phyloP scores from a whole-genome alignment of 2,888 invertebrate genomes.

The Heteropelma amictum region DNA sequence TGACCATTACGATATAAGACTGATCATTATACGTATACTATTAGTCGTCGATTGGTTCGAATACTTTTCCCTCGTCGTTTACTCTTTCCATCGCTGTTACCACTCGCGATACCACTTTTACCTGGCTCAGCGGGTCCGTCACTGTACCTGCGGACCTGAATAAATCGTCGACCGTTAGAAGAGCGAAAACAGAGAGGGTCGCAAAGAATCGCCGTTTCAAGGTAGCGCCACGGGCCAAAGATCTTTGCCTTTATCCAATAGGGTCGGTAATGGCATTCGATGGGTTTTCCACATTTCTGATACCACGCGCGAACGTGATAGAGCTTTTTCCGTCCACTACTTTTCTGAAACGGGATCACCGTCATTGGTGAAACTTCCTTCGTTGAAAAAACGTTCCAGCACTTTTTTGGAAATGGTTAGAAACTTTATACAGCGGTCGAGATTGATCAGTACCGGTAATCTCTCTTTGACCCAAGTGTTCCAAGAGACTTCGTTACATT shows the following conservation, averaged over 20 bases:
- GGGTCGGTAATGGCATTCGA: slow-evolving; percentile 37
- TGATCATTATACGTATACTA: too few species aligned
- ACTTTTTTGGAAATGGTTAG: too few species aligned
- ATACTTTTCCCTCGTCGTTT: slow-evolving; percentile 3
- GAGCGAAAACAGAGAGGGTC: slow-evolving; percentile 6
- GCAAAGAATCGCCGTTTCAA: background rate
- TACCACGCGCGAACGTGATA: slow-evolving; percentile 6
- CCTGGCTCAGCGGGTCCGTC: slow-evolving; percentile 26
- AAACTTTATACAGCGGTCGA: too few species aligned
- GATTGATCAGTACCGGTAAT: too few species aligned
- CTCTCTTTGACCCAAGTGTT: too few species aligned
- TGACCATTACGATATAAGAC: slow-evolving; percentile 46
- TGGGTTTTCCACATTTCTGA: slow-evolving; percentile 17
- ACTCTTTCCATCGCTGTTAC: background rate
- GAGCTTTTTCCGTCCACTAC: background rate
- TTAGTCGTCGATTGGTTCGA: slow-evolving; percentile 56
- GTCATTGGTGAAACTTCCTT: background rate
- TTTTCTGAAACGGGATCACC: background rate
- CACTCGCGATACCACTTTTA: slow-evolving; percentile 1
- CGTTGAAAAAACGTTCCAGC: background rate
- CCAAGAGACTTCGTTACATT: too few species aligned
- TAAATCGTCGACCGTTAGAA: slow-evolving; percentile 35
- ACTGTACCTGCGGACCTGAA: slow-evolving; percentile 30
- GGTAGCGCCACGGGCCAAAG: slow-evolving; percentile 5
- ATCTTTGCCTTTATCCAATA: slow-evolving; percentile 17